Percentiles rank a stretch among this genome's conserved stretches.
phyloP scores from a whole-genome alignment of 1,140 invertebrate species.

The Contarinia nasturtii region DNA sequence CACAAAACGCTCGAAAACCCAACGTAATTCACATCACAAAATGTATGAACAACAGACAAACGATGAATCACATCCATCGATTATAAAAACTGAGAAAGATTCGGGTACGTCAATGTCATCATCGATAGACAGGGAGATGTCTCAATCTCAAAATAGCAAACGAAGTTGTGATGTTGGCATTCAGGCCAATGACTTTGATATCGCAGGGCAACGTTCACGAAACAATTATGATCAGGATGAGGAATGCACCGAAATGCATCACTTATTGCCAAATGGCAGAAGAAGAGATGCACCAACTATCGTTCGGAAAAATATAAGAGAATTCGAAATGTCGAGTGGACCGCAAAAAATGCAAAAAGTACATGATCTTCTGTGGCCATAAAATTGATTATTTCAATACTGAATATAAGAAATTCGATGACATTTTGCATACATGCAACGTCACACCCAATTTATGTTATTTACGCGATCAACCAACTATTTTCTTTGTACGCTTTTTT shows the following conservation, averaged over 20 bases:
- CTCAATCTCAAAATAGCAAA: slow-evolving; percentile 27
- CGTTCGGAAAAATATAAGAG: slow-evolving; percentile 7
- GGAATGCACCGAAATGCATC: slow-evolving; percentile 10
- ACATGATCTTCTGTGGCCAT: not conserved
- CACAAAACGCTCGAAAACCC: slow-evolving; percentile 2
- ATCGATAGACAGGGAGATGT: slow-evolving; percentile 12
- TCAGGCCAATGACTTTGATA: slow-evolving; percentile 37
- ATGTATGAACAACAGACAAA: no score
- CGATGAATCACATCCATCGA: no score
- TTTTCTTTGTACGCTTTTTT: no score
- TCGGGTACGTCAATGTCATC: slow-evolving; percentile 12
- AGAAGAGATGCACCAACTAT: slow-evolving; percentile 2
- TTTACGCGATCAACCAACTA: no score
- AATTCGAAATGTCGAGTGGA: slow-evolving; percentile 14
- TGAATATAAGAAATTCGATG: no score
- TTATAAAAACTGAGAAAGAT: not conserved
- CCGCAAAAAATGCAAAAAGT: slow-evolving; percentile 25
- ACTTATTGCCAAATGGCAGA: slow-evolving; percentile 7
- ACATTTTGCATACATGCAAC: no score
- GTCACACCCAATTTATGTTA: no score
- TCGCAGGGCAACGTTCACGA: slow-evolving; percentile 27
- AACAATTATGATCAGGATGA: slow-evolving; percentile 4
- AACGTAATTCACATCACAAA: no score
- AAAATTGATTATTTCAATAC: no score
- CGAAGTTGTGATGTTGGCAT: slow-evolving; percentile 30